Evolutionary conservation across 2,113 vertebrate species (phyloP).

Genomic region (Nycticorax nycticorax): DNA sequence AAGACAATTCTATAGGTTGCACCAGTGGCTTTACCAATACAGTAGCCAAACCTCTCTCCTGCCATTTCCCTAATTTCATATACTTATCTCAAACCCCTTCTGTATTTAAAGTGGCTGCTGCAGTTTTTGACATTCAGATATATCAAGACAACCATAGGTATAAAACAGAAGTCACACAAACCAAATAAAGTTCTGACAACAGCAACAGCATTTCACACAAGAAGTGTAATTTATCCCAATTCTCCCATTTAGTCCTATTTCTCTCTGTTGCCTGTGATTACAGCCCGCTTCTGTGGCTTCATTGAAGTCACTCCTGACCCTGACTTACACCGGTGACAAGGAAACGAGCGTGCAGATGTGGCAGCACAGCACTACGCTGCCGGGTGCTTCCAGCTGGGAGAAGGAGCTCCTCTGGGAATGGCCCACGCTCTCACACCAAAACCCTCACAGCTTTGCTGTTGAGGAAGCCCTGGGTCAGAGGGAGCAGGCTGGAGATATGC

Average conservation of each 20-base stretch:
- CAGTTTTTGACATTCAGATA: not conserved
- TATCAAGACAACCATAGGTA: not conserved
- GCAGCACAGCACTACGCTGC: not conserved
- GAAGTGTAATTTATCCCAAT: not conserved
- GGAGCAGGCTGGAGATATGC: not conserved
- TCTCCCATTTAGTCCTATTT: not conserved
- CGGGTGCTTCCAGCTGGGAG: not conserved
- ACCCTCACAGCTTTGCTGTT: not conserved
- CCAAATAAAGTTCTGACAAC: not conserved
- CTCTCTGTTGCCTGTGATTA: not conserved
- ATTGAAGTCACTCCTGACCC: not conserved
- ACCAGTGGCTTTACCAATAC: not conserved
- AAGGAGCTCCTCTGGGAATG: not conserved
- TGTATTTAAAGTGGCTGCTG: not conserved
- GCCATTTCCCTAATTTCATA: not conserved
- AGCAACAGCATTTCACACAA: not conserved
- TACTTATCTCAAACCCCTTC: not conserved
- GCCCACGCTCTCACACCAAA: rapidly evolving
- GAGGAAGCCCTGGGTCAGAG: not conserved
- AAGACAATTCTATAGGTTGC: not conserved
- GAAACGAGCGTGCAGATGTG: rapidly evolving
- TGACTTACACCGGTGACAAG: not conserved
- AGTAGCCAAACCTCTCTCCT: not conserved
- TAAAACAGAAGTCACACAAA: not conserved
- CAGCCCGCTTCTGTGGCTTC: not conserved